Evolutionary conservation across 2,797 vertebrate genomes (phyloP), one percentile per base, ranked within the genome.

Genomic region (Podargus strigoides): DNA sequence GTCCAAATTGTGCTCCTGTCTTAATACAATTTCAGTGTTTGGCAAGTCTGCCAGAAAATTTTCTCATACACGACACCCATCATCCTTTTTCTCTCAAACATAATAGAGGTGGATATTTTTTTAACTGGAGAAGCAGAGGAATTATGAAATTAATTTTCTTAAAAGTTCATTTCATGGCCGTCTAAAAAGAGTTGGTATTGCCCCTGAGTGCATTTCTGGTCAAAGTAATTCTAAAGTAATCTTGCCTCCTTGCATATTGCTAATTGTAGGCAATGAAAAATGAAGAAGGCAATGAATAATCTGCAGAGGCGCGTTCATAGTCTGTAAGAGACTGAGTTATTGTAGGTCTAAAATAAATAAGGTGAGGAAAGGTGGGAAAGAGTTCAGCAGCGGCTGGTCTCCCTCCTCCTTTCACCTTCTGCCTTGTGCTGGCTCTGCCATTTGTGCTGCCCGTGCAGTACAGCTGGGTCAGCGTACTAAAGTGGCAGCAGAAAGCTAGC

Each of bases 381-480:
- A 78, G 56, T 85, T 84, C 27, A 28, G 55, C 41, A 52, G 59
- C 10, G 7, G 34, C 47, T 66, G 32, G 16, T 83, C 56, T 82
- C 30, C 12, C 3, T 9, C 3, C 13, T 74, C 44, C 19, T 63
- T 85, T 77, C 10, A 14, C 44, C 44, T 69, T 7, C 2, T n/a
- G 7, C 32, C 36, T 58, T 56, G 6, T 75, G 46, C 46, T 69
- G 50, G 20, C 63, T 46, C 39, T 84, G 49, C 62, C 46, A 1
- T 75, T 94, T 50, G n/a, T 34, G n/a, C 55, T 85, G 52, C 11
- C 32, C 5, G 0, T 37, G 63, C 44, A 60, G 34, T 64, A 30
- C 28, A 42, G 34, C 34, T 0, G 0, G 17, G 46, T 63, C 37
- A 42, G 36, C 1, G 0, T 21, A 20, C 17, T 53, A 6, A 60